These are phyloP conservation scores for Neopelma chrysocephalum DNA, from an alignment of 2,797 vertebrate species.

Conservation along the genomic window DNA sequence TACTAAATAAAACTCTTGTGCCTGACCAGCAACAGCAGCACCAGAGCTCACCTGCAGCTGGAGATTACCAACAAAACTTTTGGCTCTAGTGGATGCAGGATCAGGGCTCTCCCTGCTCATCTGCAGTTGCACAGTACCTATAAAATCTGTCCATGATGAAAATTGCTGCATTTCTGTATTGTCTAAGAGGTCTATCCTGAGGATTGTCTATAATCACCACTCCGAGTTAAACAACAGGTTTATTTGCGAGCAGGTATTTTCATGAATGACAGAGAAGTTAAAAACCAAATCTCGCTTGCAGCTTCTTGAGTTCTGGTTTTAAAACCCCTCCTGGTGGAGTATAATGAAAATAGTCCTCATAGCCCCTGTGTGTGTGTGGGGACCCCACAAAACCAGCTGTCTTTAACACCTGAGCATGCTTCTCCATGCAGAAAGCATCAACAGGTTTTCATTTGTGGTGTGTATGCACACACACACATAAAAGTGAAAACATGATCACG, in stretches of 20 bases:
- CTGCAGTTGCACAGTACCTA: background rate
- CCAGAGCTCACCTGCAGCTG: background rate
- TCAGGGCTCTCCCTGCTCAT: background rate
- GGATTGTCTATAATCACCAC: background rate
- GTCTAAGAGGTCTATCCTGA: background rate
- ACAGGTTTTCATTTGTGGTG: background rate
- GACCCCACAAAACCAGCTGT: background rate
- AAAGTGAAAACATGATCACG: background rate
- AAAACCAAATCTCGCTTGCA: background rate
- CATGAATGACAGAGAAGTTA: background rate
- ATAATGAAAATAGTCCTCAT: background rate
- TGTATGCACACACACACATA: rapidly evolving
- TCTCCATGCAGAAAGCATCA: background rate
- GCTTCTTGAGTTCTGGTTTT: background rate
- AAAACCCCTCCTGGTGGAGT: background rate
- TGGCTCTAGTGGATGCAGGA: background rate
- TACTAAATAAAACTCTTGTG: background rate
- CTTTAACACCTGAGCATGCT: background rate
- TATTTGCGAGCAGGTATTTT: background rate
- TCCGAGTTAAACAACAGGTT: background rate
- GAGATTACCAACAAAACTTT: background rate
- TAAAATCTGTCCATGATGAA: background rate
- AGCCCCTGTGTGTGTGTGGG: rapidly evolving
- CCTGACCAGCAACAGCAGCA: background rate
- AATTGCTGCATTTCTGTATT: background rate